Conservation (phyloP, 2,797 vertebrate genomes). For the Sarcoramphus papa region DNA sequence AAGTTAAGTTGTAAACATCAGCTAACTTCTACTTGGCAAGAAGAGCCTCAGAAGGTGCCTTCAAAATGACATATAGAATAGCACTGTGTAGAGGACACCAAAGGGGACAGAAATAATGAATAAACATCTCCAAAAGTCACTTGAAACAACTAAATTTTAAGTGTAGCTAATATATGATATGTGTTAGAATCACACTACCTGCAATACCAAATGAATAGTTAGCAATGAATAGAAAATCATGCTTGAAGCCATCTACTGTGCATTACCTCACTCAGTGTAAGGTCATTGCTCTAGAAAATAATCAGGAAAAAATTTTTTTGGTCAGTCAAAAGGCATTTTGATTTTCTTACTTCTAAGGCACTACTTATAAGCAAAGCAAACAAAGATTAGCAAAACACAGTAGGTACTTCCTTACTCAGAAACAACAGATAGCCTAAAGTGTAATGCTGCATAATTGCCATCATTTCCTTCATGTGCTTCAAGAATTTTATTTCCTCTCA, state of each 20-base stretch:
- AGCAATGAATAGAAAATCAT: background rate
- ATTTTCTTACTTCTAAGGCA: background rate
- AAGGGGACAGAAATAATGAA: background rate
- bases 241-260: background rate
- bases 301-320: background rate
- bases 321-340: background rate
- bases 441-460: background rate
- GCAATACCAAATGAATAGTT: background rate
- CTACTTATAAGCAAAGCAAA: background rate
- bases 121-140: background rate
- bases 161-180: background rate
- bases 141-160: background rate
- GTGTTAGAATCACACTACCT: background rate
- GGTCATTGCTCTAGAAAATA: background rate
- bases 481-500: background rate
- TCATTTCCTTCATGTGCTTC: background rate
- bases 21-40: background rate
- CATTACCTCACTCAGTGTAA: background rate
- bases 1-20: background rate
- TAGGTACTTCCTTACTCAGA: background rate
- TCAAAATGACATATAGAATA: background rate
- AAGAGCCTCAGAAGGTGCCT: background rate
- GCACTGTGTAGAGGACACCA: background rate
- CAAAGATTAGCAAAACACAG: background rate
- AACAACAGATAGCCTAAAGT: background rate